Base-by-base conservation (phyloP, 2,888 invertebrate genomes). In the Hydropsyche betteni region DNA sequence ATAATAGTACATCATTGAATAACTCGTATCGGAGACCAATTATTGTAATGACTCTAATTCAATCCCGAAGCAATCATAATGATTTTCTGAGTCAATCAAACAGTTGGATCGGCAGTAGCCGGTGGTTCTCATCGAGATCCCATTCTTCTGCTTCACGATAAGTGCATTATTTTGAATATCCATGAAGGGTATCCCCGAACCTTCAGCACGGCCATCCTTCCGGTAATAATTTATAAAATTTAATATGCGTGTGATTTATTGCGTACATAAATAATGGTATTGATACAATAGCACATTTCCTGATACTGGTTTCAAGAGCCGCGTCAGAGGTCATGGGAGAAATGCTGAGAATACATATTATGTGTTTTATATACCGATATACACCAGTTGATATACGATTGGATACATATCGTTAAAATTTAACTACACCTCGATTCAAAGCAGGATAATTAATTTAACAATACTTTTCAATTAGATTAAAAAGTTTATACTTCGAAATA, bases 211-310 rank as follows among this genome's bases (percentile, higher is more conserved):
- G 1, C 73, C 72, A 75, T 77, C 53, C 61, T 38, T 74, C 69
- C 68, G 74, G 72, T 75, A 34, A 72, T 58, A 78, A 76, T 75
- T 76, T 73, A 78, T 75, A 75, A 76, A 74, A 69, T 75, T 78
- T 76, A 78, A 78, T 78, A 58, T 55, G 52, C 51, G 69, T 51
- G 75, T 78, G 78, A 78, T 78, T 78, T 78, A 78, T 78, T 75
- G 69, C 76, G 14, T 64, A 72, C 76, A 78, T 78, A 78, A 78
- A 78, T 78, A 78, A 78, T 78, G 75, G 78, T 76, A 76, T 78
- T 76, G 78, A 75, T 76, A 75, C 78, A 76, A 78, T 77, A 74
- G 75, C 74, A 69, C 73, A 72, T 75, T 78, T 75, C 76, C 76
- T 69, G 76, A 72, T 75, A 51, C 70, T 52, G 73, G 75, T 72